phyloP scores from a whole-genome alignment of 2,113 vertebrate species.

The Leuciscus idus region DNA sequence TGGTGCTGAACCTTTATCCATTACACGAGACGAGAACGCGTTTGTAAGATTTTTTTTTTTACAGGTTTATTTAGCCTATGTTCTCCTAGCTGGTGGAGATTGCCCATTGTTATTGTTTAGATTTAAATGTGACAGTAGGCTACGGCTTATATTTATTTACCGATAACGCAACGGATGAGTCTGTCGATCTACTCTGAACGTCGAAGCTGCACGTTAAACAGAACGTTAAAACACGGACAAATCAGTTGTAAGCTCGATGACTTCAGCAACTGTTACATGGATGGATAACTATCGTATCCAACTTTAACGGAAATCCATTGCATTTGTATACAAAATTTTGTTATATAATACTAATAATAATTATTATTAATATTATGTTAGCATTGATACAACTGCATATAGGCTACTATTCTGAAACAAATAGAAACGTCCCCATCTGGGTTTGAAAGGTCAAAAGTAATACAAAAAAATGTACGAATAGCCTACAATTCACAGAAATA shows the following conservation, averaged over 20 bases:
- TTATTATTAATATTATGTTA: not conserved
- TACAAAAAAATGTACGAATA: not conserved
- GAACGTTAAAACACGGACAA: not conserved
- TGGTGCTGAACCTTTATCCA: constrained; percentile 34
- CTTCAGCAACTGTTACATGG: not conserved
- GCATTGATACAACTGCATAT: not conserved
- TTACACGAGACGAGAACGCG: not conserved
- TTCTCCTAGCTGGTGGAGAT: not conserved
- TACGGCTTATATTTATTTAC: too few relatives aligned
- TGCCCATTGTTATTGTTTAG: not conserved
- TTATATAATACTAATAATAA: not conserved
- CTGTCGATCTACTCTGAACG: not conserved
- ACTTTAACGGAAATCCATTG: not conserved
- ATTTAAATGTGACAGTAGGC: not conserved
- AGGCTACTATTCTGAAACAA: too few relatives aligned
- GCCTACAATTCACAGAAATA: too few relatives aligned
- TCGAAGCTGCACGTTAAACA: not conserved
- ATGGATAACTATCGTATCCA: not conserved
- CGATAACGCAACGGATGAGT: not conserved
- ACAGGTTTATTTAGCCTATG: not conserved
- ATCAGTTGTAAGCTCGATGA: constrained; percentile 1
- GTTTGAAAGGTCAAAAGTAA: not conserved
- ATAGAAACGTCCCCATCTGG: not conserved
- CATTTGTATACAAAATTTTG: not conserved
- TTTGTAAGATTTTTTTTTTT: not conserved